These are phyloP conservation scores for Harpagoxenus sublaevis DNA, from an alignment of 2,888 invertebrate species.

Conservation along the genomic window DNA sequence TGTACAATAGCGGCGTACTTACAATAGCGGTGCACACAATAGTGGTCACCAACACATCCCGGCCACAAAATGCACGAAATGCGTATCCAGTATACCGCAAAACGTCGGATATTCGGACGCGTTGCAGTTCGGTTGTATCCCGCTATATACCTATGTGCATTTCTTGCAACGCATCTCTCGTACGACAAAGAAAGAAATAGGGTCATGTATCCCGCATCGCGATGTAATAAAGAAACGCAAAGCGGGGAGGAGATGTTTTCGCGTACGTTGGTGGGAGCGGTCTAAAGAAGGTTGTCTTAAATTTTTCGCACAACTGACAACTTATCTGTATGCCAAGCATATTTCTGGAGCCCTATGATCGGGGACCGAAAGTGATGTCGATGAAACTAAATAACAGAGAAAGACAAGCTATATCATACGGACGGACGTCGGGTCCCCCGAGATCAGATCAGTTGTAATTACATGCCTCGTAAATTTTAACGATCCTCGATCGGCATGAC, in stretches of 20 bases:
- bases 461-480: slow-evolving; percentile 79
- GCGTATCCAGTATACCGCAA: neutral
- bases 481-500: slow-evolving; percentile 74
- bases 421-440: slow-evolving; percentile 68
- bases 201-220: neutral
- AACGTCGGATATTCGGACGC: slow-evolving; percentile 14
- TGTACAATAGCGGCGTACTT: neutral
- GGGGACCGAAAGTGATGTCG: slow-evolving; percentile 70
- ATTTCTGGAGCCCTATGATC: slow-evolving; percentile 68
- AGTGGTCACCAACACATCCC: neutral
- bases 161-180: slow-evolving; percentile 2
- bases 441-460: slow-evolving; percentile 79
- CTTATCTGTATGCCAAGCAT: slow-evolving; percentile 77
- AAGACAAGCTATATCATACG: slow-evolving; percentile 71
- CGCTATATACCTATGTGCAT: neutral
- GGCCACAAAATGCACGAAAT: neutral
- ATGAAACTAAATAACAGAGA: slow-evolving; percentile 76
- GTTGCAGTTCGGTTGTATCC: neutral
- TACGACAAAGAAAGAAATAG: neutral
- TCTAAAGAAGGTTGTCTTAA: slow-evolving; percentile 61
- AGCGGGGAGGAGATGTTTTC: neutral
- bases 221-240: neutral
- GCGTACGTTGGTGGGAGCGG: neutral
- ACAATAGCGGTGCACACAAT: slow-evolving; percentile 24
- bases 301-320: slow-evolving; percentile 60